A percentile compares a stretch with the other conserved stretches of the same genome.
Evolutionary conservation across 2,113 vertebrate species (phyloP).

Genomic region (Suncus etruscus): DNA sequence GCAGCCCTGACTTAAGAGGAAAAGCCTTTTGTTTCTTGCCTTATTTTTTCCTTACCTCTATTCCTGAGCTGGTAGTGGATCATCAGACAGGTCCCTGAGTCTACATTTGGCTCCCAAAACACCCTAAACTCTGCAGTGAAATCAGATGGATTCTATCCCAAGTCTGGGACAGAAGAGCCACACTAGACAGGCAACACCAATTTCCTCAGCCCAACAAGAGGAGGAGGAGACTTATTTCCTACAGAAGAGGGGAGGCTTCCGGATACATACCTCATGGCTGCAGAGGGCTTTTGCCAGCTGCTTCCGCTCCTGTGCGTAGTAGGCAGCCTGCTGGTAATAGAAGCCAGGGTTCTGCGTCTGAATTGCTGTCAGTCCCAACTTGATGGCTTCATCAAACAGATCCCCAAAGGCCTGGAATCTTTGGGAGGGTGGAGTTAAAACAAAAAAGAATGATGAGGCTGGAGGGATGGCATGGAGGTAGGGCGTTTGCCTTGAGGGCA

Average conservation of each 20-base stretch:
- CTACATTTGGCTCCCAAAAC: neutral
- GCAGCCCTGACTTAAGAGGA: too few species aligned
- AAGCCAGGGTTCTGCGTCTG: slow-evolving; percentile 99
- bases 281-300: slow-evolving; percentile 92
- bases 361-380: slow-evolving; percentile 97
- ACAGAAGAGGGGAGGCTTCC: neutral
- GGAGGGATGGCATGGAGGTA: too few species aligned
- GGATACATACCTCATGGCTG: slow-evolving; percentile 90
- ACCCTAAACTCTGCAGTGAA: neutral
- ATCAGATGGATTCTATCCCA: neutral
- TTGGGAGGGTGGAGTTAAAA: neutral
- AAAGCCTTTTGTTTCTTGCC: too few species aligned
- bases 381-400: slow-evolving; percentile 99
- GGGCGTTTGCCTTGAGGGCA: too few species aligned
- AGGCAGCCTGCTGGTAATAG: slow-evolving; percentile 98
- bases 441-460: slow-evolving; percentile 38
- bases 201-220: too few species aligned
- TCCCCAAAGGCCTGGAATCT: slow-evolving; percentile 99
- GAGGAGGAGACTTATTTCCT: too few species aligned
- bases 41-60: too few species aligned
- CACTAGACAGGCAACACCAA: too few species aligned
- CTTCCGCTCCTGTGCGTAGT: slow-evolving; percentile 97
- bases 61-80: neutral
- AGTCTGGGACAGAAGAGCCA: neutral
- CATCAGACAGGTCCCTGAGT: neutral